phyloP scores from a whole-genome alignment of 2,113 vertebrate genomes.

The Cyanoderma ruficeps region DNA sequence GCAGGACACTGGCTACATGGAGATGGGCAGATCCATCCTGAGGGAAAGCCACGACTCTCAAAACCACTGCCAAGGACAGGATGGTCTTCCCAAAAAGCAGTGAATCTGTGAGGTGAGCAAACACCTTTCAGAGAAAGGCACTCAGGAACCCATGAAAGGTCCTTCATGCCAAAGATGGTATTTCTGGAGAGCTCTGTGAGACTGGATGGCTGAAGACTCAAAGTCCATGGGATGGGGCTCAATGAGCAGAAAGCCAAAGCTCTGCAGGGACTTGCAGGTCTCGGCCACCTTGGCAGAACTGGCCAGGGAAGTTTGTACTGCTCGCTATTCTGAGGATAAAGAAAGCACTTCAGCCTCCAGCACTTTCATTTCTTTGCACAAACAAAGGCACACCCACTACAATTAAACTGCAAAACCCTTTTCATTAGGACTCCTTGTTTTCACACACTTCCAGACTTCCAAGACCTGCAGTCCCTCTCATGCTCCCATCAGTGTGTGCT shows the following conservation, averaged over 20 bases:
- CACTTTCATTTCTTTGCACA: slow-evolving; percentile 30
- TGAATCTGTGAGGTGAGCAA: not conserved
- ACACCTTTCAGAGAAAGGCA: not conserved
- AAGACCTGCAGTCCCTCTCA: not conserved
- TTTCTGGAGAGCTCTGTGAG: not conserved
- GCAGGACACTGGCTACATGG: rapidly evolving
- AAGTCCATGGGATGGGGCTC: not conserved
- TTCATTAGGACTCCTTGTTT: slow-evolving; percentile 33
- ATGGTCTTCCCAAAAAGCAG: not conserved
- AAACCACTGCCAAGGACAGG: rapidly evolving
- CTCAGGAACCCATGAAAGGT: not conserved
- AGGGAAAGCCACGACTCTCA: not conserved
- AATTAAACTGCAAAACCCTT: slow-evolving; percentile 45
- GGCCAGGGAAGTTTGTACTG: not conserved
- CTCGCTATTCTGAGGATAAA: not conserved
- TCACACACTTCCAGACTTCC: not conserved
- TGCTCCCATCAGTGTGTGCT: not conserved
- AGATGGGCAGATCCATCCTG: not conserved
- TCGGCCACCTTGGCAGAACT: not conserved
- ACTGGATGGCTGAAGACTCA: not conserved
- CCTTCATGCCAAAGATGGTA: rapidly evolving
- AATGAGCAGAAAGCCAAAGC: not conserved
- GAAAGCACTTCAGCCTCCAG: slow-evolving; percentile 36
- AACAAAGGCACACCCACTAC: slow-evolving; percentile 52
- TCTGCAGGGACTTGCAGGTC: not conserved